Evolutionary conservation across 2,113 vertebrate species (phyloP).

Genomic region (Lycaon pictus): DNA sequence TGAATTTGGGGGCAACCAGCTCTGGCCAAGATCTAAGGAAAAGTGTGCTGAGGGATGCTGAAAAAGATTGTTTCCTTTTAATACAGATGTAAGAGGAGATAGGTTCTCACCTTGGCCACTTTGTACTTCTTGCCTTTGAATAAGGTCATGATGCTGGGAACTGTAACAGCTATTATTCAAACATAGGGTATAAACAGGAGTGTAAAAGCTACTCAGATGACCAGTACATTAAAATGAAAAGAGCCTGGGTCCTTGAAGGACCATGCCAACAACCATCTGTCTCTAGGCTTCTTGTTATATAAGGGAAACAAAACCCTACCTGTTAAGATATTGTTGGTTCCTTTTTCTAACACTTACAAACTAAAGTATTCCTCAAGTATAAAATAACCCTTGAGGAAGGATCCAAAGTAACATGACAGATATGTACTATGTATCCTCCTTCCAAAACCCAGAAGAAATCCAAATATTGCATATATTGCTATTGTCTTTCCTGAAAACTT

Average conservation of each 20-base stretch:
- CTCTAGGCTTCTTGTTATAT: neutral
- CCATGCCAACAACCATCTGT: neutral
- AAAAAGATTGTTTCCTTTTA: neutral
- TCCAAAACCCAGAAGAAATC: slow-evolving; percentile 35
- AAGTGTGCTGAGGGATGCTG: neutral
- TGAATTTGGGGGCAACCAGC: neutral
- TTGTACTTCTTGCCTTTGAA: neutral
- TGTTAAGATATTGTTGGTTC: neutral
- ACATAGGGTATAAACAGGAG: neutral
- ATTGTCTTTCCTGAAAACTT: slow-evolving; percentile 32
- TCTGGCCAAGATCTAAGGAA: neutral
- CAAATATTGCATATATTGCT: neutral
- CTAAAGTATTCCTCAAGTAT: slow-evolving; percentile 32
- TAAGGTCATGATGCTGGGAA: neutral
- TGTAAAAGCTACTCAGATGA: neutral
- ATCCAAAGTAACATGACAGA: neutral
- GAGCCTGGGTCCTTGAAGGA: neutral
- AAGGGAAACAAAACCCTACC: slow-evolving; percentile 19
- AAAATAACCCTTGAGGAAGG: neutral
- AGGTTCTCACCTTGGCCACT: neutral
- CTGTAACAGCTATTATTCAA: neutral
- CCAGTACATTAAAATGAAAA: neutral
- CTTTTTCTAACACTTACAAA: slow-evolving; percentile 22
- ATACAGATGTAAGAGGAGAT: neutral
- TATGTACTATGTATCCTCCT: neutral